A percentile compares a stretch with the other conserved stretches of the same genome.
Evolutionary conservation across 92 coral and sea anemone species (phyloP).

Genomic region (Siderastrea radians): DNA sequence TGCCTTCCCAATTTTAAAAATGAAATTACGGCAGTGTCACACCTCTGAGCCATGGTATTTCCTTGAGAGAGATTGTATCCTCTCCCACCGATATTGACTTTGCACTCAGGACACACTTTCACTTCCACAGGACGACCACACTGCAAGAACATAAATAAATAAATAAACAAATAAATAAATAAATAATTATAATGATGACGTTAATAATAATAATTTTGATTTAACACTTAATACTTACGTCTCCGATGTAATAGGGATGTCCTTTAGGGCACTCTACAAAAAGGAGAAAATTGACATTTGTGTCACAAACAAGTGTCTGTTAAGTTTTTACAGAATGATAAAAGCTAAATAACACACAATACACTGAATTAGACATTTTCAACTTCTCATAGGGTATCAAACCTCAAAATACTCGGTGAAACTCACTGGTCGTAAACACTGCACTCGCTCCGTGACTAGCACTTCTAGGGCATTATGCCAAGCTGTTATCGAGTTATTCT

Average conservation of each 20-base stretch:
- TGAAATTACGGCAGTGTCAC: not conserved
- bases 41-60: slow-evolving; percentile 39
- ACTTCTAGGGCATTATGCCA: not conserved
- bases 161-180: too few species aligned
- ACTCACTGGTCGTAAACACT: too few species aligned
- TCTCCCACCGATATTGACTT: slow-evolving; percentile 73
- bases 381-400: too few species aligned
- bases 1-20: too few species aligned
- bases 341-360: too few species aligned
- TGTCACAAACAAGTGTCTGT: too few species aligned
- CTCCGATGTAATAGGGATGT: slow-evolving; percentile 87
- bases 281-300: not conserved
- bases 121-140: slow-evolving; percentile 84
- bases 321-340: too few species aligned
- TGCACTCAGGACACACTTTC: slow-evolving; percentile 80
- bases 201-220: not conserved
- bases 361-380: too few species aligned
- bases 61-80: slow-evolving; percentile 47
- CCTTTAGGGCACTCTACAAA: slow-evolving; percentile 83
- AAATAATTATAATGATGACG: too few species aligned
- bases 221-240: slow-evolving; percentile 66
- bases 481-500: not conserved
- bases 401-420: too few species aligned
- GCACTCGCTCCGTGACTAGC: too few species aligned
- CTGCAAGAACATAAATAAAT: slow-evolving; percentile 26